A percentile compares a stretch with the other conserved stretches of the same genome.
These are phyloP conservation scores for Myotis daubentonii DNA, from an alignment of 2,797 vertebrate genomes.

Conservation along the genomic window DNA sequence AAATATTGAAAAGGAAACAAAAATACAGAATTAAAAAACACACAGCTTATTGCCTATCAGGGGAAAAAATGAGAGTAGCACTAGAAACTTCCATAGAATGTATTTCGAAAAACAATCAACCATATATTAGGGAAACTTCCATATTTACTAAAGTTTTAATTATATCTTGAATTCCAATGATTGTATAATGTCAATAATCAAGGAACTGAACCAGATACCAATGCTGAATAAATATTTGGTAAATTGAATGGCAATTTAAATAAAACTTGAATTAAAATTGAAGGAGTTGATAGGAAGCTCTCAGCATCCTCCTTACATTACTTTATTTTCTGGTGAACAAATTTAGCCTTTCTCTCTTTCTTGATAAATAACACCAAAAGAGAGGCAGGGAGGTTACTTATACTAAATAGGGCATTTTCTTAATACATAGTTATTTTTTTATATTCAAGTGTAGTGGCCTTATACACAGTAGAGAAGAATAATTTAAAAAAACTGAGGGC, in stretches of 20 bases:
- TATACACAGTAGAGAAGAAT: not conserved
- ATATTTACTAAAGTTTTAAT: constrained; percentile 34
- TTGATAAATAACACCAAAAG: not conserved
- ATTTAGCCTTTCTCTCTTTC: not conserved
- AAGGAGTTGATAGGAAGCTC: not conserved
- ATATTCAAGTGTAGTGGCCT: not conserved
- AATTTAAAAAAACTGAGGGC: not conserved
- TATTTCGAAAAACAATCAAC: not conserved
- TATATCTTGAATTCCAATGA: not conserved
- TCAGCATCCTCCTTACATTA: not conserved
- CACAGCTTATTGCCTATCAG: not conserved
- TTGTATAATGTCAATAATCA: not conserved
- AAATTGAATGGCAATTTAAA: constrained; percentile 31
- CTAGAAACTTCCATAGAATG: not conserved
- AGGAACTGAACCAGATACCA: constrained; percentile 9
- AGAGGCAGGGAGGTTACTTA: not conserved
- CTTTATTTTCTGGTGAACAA: not conserved
- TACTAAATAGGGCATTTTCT: not conserved
- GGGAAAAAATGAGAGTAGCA: not conserved
- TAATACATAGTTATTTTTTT: not conserved
- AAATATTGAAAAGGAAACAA: not conserved
- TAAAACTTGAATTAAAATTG: not conserved
- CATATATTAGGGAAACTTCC: not conserved
- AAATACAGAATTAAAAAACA: not conserved
- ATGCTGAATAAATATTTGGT: constrained; percentile 37